Base-by-base conservation (phyloP, 1,140 invertebrate species). In the Drosophila santomea region DNA sequence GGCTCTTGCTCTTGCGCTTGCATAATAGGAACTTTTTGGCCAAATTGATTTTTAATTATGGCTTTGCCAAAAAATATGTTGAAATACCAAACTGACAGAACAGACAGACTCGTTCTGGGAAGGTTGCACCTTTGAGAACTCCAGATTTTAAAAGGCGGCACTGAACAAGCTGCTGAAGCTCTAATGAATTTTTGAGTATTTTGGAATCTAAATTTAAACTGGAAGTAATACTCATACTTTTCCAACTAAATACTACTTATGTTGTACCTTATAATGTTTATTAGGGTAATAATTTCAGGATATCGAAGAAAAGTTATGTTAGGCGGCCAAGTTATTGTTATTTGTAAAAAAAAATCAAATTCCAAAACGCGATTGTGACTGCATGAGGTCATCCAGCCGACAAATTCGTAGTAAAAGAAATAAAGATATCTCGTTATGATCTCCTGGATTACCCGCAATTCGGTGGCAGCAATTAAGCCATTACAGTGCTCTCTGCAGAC, bases 31-130 rank as follows among this genome's bases (percentile, higher is more conserved):
- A 86, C 72, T 66, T 75, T 75, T 62, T 56, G 67, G 50, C 80
- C 72, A 89, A 89, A 89, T 89, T 89, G 84, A 90, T 89, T 89
- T 90, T 90, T 89, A 89, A 89, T 89, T 89, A 89, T 78, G 48
- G 61, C 47, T 56, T 56, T 78, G 68, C 57, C 76, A 12, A 55
- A 10, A 35, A 25, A 78, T 51, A 63, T 48, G 62, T 50, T 62
- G 82, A 78, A 74, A 80, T 74, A 50, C 64, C 23, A 61, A 84
- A 59, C 14, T 52, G 58, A 66, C 56, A 36, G 39, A 43, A 71
- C 56, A 36, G 39, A 43, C 41, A 44, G 59, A n/a, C 54, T 41
- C 17, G 62, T 83, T 83, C 80, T 78, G 68, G 39, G 82, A 85
- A 85, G 25, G 51, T 66, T 36, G 45, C 56, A 62, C 48, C 55